These are phyloP conservation scores for Caenorhabditis sp. DNA, from an alignment of 2,888 invertebrate species.

Conservation along the genomic window DNA sequence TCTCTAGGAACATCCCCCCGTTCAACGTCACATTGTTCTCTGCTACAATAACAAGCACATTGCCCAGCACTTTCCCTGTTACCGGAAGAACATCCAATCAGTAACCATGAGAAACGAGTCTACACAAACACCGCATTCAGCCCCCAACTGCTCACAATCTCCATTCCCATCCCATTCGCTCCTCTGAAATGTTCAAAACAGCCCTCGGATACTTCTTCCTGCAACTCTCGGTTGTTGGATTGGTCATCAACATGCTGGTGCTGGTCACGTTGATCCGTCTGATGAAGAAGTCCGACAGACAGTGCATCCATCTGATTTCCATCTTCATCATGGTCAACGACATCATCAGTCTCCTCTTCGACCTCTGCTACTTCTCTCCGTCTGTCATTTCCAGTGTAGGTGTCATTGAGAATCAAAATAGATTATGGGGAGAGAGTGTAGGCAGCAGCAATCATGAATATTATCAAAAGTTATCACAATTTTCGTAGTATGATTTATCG, in stretches of 20 bases:
- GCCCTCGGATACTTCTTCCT: conserved; percentile 48
- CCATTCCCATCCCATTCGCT: background rate
- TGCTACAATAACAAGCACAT: conserved; percentile 1
- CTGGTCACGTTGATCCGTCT: conserved; percentile 13
- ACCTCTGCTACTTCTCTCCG: conserved; percentile 29
- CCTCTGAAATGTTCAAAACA: conserved; percentile 30
- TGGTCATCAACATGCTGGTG: conserved; percentile 17
- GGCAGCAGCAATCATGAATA: no score
- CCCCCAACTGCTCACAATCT: background rate
- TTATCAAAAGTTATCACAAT: no score
- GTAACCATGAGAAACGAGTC: background rate
- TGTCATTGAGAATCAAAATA: no score
- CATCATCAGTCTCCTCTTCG: conserved; percentile 23
- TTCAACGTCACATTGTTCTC: background rate
- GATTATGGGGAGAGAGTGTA: no score
- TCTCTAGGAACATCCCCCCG: background rate
- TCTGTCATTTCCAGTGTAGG: conserved; percentile 28
- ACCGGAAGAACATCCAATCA: conserved; percentile 1
- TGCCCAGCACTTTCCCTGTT: background rate
- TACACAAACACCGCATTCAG: background rate
- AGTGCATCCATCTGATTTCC: conserved; percentile 24
- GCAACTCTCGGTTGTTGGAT: conserved; percentile 25
- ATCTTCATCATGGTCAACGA: conserved; percentile 19
- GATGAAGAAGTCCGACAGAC: conserved; percentile 9
- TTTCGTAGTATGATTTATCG: no score